These are phyloP conservation scores for Leucoraja ocellata DNA, from an alignment of 2,797 vertebrate genomes.

Conservation along the genomic window DNA sequence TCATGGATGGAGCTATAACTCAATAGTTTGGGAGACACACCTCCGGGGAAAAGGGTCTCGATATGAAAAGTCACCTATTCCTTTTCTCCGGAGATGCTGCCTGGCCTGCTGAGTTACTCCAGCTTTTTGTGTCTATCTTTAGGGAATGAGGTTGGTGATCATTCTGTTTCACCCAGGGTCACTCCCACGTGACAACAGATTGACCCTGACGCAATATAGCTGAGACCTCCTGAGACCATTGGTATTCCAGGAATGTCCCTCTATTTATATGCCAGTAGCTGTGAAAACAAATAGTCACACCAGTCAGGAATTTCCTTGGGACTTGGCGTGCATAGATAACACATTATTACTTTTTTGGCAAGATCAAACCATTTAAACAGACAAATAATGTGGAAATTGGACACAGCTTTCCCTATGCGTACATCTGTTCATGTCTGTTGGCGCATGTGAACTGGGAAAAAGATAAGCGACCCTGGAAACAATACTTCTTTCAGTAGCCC, in stretches of 20 bases:
- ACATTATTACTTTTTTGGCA: neutral
- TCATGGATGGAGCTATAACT: too few species aligned
- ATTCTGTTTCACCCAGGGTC: neutral
- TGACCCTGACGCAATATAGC: neutral
- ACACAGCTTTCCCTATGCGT: too few species aligned
- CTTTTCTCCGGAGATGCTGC: too few species aligned
- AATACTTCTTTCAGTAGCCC: neutral
- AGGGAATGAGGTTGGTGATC: neutral
- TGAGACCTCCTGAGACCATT: neutral
- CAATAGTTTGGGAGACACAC: too few species aligned
- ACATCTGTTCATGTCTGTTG: neutral
- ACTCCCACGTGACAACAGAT: neutral
- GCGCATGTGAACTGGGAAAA: neutral
- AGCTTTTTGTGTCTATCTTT: too few species aligned
- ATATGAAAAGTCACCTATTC: too few species aligned
- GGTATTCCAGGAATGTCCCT: neutral
- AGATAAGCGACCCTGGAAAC: neutral
- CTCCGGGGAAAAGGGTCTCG: too few species aligned
- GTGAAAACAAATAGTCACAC: constrained; percentile 1
- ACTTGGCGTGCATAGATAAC: too few species aligned
- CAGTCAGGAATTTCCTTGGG: neutral
- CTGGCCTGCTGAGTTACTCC: too few species aligned
- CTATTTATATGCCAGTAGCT: neutral
- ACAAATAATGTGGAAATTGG: neutral
- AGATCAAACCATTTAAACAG: neutral